phyloP scores from a whole-genome alignment of 2,797 vertebrate genomes.

The Australoheros facetus region DNA sequence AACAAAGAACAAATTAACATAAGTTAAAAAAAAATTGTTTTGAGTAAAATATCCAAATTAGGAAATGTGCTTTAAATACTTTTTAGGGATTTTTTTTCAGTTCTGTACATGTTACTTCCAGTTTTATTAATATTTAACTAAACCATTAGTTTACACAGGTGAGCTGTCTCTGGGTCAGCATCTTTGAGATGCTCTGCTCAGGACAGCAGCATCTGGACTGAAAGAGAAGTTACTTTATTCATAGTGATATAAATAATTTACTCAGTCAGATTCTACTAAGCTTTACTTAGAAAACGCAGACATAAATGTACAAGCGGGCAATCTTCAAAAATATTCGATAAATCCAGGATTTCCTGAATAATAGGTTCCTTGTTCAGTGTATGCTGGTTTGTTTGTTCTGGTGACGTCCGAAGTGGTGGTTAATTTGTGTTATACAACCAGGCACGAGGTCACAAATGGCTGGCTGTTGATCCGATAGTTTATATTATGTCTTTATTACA shows the following conservation, averaged over 20 bases:
- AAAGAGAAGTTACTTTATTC: conserved; percentile 45
- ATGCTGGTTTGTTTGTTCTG: conserved; percentile 9
- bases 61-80: background rate
- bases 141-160: conserved; percentile 17
- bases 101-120: conserved; percentile 21
- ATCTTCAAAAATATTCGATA: conserved; percentile 70
- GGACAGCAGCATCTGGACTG: conserved; percentile 18
- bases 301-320: conserved; percentile 46
- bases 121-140: conserved; percentile 34
- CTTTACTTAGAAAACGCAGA: conserved; percentile 55
- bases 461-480: conserved; percentile 12
- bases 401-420: background rate
- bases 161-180: conserved; percentile 15
- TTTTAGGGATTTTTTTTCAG: background rate
- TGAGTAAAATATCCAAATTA: no score
- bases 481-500: background rate
- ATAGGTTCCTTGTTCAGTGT: conserved; percentile 60
- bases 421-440: conserved; percentile 36
- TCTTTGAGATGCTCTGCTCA: conserved; percentile 10
- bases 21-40: no score
- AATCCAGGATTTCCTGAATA: conserved; percentile 72
- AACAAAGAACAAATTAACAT: background rate
- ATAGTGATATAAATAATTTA: conserved; percentile 55
- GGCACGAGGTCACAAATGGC: background rate
- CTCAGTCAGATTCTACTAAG: conserved; percentile 26